Evolutionary conservation across 2,888 invertebrate genomes (phyloP).

Genomic region (Leptinotarsa rubiginosa): DNA sequence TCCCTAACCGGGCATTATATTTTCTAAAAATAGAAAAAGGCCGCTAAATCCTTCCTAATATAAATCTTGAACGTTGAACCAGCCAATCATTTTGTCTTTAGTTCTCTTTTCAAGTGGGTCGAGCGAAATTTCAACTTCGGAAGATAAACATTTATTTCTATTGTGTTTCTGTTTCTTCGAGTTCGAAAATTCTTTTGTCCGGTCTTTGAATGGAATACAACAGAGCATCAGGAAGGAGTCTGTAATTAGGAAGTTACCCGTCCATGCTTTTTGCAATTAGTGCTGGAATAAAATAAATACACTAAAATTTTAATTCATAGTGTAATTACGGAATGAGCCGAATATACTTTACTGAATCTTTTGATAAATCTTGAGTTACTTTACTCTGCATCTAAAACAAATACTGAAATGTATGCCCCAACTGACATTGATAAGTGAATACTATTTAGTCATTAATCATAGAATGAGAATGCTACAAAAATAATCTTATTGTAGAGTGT

Average conservation of each 20-base stretch:
- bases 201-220: not conserved
- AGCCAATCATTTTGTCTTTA: conserved; percentile 55
- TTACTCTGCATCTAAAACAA: no score
- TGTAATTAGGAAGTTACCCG: not conserved
- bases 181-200: conserved; percentile 32
- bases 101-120: not conserved
- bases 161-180: conserved; percentile 33
- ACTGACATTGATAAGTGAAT: no score
- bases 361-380: no score
- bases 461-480: no score
- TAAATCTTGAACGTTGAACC: conserved; percentile 57
- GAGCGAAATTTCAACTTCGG: not conserved
- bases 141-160: conserved; percentile 54
- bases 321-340: not conserved
- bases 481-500: no score
- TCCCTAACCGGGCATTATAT: conserved; percentile 56
- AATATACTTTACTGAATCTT: not conserved
- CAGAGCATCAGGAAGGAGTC: conserved; percentile 6
- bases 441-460: no score
- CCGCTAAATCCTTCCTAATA: conserved; percentile 61
- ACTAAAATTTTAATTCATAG: not conserved
- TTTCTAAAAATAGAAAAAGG: conserved; percentile 56
- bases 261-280: not conserved
- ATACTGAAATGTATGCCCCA: no score
- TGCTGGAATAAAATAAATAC: not conserved